Base-by-base conservation (phyloP, 2,113 vertebrate species). In the Perognathus longimembris region DNA sequence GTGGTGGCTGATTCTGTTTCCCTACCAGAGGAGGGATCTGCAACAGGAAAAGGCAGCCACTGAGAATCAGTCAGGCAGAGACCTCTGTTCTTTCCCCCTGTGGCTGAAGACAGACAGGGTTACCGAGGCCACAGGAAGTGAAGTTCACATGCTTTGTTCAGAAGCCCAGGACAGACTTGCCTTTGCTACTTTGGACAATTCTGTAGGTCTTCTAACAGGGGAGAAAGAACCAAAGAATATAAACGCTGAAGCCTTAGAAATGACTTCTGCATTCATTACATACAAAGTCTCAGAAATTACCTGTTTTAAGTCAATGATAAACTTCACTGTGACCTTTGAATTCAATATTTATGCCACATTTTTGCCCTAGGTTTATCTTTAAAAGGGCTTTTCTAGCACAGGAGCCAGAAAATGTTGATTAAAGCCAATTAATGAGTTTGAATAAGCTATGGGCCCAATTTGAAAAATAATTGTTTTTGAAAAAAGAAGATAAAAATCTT, bases 11-110 rank as follows among this genome's bases (percentile, higher is more conserved):
- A 87, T 79, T 85, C 80, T 83, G 67, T 73, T 96, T 64, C 67
- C 59, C 42, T 15, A 87, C 7, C 22, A 93, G 91, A 91, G 50
- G 50, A 54, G 14, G 14, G 69, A 63, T 80, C 22, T 88, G 61
- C 66, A 40, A 50, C 14, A 54, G 50, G 50, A 42, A 77, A 61
- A 85, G 57, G 85, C 22, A 17, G 42, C 63, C 89, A 71, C 89
- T 95, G 20, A 85, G 87, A 89, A 34, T 64, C 67, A 75, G 84
- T 91, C 91, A 96, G 84, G 92, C 95, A 85, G 93, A 91, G 85
- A 84, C 67, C 73, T 85, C 91, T 89, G 54, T 34, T 82, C 76
- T 92, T 85, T 85, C 80, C 28, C 61, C 73, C 64, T 24, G 1
- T 15, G 18, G 45, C 1, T 74, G 73, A 80, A 73, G 80, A 83